Conservation (phyloP, 53 echinoderm and acorn worm genomes). For the Apostichopus leukothele region DNA sequence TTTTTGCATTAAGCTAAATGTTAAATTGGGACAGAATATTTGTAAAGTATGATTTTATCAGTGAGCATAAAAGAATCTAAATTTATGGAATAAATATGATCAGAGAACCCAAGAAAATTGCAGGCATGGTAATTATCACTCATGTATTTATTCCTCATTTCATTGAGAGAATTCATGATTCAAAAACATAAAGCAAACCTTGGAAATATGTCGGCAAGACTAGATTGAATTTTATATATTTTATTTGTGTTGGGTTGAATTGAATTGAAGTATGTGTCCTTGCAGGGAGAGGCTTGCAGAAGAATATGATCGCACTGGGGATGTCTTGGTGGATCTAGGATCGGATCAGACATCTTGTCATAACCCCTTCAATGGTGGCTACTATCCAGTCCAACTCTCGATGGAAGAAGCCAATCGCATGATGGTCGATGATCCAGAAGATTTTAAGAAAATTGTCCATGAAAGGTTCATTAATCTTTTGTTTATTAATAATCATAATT, state of each 20-base stretch:
- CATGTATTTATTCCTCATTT: too few species aligned
- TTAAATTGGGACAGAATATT: too few species aligned
- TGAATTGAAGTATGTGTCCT: not conserved
- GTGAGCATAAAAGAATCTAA: too few species aligned
- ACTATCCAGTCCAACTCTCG: conserved; percentile 92
- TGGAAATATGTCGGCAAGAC: too few species aligned
- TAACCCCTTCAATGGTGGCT: conserved; percentile 96
- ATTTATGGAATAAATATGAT: too few species aligned
- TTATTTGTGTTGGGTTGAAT: not conserved
- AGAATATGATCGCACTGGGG: conserved; percentile 90
- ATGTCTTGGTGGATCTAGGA: conserved; percentile 84
- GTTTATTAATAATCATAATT: too few species aligned
- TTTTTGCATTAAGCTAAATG: too few species aligned
- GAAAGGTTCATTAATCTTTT: conserved; percentile 64
- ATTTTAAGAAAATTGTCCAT: conserved; percentile 85
- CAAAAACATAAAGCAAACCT: too few species aligned
- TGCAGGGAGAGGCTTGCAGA: conserved; percentile 73
- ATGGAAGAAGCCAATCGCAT: conserved; percentile 84
- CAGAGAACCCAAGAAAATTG: too few species aligned
- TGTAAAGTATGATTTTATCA: too few species aligned
- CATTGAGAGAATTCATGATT: too few species aligned
- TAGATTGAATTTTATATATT: not conserved
- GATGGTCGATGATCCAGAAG: conserved; percentile 71
- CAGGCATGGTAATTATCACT: too few species aligned
- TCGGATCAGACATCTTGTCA: conserved; percentile 98